Base-by-base conservation (phyloP, 2,888 invertebrate species). In the Balanococcus diminutus region DNA sequence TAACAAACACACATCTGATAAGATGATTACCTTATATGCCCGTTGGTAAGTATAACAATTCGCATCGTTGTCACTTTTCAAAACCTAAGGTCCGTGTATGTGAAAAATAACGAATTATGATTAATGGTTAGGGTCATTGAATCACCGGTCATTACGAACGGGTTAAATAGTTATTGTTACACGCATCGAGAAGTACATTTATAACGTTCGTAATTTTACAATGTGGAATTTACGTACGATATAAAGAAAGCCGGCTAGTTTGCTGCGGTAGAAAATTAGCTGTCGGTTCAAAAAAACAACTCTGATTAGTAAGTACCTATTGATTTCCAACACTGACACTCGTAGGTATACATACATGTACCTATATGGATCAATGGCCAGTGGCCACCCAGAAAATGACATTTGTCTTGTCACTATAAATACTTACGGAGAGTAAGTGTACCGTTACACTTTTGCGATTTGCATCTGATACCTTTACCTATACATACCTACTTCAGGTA, bases 41-140 rank as follows among this genome's bases (percentile, higher is more conserved):
- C n/a, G n/a, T n/a, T n/a, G n/a, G n/a, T n/a, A n/a, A 72, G 2
- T 25, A 32, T 72, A 32, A 72, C 72, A 72, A 32, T 72, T 72
- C 72, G 72, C 72, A 72, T 72, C 28, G 72, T 72, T n/a, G 72
- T 72, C 31, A 72, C 72, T 72, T 72, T 28, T 72, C 1, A 28
- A n/a, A 72, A 28, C 72, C 16, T 46, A 46, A n/a, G 46, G n/a
- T 46, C 16, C n/a, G n/a, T n/a, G 72, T 72, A 72, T 72, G 72
- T 72, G 72, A 72, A 72, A 72, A 72, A 72, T 72, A 72, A 72
- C 72, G 72, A 72, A 72, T 72, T 72, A 72, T 72, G 72, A 72
- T 72, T 72, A 72, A 72, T 72, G 72, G 72, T 72, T 72, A 72
- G 72, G 72, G 72, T 72, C 72, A 31, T 32, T 72, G 72, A 72